These are phyloP conservation scores for Semotilus atromaculatus DNA, from an alignment of 2,797 vertebrate species.

Conservation along the genomic window DNA sequence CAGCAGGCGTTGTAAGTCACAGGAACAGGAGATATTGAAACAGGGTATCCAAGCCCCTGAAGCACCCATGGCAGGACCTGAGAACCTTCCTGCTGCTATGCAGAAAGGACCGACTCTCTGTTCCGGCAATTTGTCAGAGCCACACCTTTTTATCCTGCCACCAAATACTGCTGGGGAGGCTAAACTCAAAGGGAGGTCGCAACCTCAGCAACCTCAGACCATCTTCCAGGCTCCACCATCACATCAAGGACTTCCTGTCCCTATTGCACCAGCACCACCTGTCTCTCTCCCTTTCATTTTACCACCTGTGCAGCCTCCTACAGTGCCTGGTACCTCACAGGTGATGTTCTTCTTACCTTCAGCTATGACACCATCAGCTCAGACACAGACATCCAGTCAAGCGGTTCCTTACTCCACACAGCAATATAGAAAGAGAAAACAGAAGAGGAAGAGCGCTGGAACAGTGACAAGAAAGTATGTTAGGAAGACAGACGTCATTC, in stretches of 20 bases:
- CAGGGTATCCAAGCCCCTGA: slow-evolving; percentile 2
- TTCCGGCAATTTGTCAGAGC: not conserved
- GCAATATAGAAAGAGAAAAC: no score
- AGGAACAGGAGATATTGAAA: not conserved
- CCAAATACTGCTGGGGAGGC: slow-evolving; percentile 1
- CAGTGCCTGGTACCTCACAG: no score
- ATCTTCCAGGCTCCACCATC: not conserved
- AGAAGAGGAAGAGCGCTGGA: no score
- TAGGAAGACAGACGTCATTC: no score
- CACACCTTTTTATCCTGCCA: not conserved
- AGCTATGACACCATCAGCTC: no score
- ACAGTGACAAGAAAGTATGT: no score
- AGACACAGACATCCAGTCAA: no score
- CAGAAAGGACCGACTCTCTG: not conserved
- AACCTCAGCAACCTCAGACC: no score
- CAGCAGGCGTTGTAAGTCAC: not conserved
- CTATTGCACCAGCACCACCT: not conserved
- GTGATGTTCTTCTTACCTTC: no score
- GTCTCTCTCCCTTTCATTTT: not conserved
- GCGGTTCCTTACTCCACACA: no score
- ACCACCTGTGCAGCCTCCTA: not conserved
- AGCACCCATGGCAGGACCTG: not conserved
- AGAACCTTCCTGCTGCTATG: not conserved
- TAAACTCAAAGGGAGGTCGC: not conserved
- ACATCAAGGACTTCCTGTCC: not conserved